Base-by-base conservation (phyloP, 2,888 invertebrate species). In the Macrosiphum euphorbiae region DNA sequence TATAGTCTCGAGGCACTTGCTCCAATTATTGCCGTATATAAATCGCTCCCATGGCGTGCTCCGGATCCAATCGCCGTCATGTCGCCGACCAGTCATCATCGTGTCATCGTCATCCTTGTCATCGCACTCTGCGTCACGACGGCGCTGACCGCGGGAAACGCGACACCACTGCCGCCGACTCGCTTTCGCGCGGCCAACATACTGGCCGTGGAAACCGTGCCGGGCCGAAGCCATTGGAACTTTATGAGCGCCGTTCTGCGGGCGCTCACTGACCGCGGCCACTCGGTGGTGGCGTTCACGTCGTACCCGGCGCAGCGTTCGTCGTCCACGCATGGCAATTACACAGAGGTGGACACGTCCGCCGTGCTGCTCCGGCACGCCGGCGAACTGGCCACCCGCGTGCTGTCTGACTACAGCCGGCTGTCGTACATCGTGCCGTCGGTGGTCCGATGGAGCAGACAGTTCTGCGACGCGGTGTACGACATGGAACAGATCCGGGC, bases 151-250 rank as follows among this genome's bases (percentile, higher is more conserved):
- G n/a, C 4, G n/a, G 86, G 26, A 13, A 7, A 58, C 67, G 47
- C 26, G 5, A 44, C 50, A 16, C 13, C 44, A 35, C 35, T 10
- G 52, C 3, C 41, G 41, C 88, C 88, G 58, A 35, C 47, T 16
- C 5, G 13, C 35, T 78, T 67, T 35, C 50, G 28, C 2, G 55
- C 92, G 41, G 92, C 92, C 92, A 92, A 92, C 88, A 88, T 92
- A 78, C 87, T 92, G 78, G 92, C 92, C 88, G 88, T 92, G 24
- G 88, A 35, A 5, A 52, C 88, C 10, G 92, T 92, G 88, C 92
- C 92, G 41, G 92, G 92, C n/a, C 92, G 55, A 10, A 88, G 88
- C n/a, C 92, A 92, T 88, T 92, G 92, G 92, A 92, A 92, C n/a
- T 92, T 92, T 11, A 92, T 92, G 92, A 88, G 88, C 88, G 67